Conservation (phyloP, 2,113 vertebrate species). For the Takifugu bimaculatus region DNA sequence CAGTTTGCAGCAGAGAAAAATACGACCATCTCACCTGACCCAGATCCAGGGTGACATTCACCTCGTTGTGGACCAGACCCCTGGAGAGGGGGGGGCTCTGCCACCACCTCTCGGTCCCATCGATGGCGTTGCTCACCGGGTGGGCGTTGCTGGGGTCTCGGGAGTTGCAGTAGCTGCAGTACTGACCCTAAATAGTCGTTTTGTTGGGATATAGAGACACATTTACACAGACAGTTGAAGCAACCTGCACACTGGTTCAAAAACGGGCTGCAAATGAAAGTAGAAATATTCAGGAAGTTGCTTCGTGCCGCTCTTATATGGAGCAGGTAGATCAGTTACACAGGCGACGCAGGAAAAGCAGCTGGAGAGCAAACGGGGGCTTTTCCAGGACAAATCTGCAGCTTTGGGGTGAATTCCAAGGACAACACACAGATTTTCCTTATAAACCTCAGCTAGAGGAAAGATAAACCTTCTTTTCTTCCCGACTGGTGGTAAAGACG, state of each 20-base stretch:
- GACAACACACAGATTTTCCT: no score
- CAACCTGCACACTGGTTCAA: not conserved
- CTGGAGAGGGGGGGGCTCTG: constrained; percentile 94
- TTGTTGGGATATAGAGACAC: constrained; percentile 11
- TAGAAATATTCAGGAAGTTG: not conserved
- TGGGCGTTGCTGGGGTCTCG: constrained; percentile 83
- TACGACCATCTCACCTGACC: constrained; percentile 81
- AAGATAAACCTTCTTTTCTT: no score
- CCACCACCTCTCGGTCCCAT: constrained; percentile 94
- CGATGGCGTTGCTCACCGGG: constrained; percentile 81
- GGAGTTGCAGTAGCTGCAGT: constrained; percentile 87
- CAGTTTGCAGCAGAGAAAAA: constrained; percentile 15
- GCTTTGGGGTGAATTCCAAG: no score
- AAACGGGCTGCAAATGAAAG: no score
- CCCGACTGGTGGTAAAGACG: no score
- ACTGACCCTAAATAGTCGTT: constrained; percentile 81
- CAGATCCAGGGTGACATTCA: constrained; percentile 90
- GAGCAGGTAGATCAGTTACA: not conserved
- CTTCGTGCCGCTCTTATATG: not conserved
- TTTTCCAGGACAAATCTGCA: no score
- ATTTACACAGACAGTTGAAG: not conserved
- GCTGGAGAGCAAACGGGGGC: no score
- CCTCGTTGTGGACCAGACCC: constrained; percentile 81
- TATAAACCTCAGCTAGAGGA: no score
- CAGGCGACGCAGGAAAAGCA: no score